Conservation (phyloP, 2,797 vertebrate species). For the Sphenodon punctatus region DNA sequence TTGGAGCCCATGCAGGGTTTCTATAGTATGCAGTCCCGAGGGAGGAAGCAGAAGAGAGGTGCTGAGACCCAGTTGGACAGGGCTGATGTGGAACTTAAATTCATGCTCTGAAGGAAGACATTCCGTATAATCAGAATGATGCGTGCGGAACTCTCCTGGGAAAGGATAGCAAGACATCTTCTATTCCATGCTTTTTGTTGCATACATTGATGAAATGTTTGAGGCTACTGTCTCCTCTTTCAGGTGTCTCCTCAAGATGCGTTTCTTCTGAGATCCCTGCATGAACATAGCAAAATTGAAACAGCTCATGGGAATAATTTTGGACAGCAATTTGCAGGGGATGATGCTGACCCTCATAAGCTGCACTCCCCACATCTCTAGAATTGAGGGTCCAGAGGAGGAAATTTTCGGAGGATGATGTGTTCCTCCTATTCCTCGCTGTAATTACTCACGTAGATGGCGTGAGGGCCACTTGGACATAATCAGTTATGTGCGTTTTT, state of each 20-base stretch:
- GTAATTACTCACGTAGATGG: no score
- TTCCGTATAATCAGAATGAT: accelerated
- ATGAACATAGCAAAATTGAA: slow-evolving; percentile 13
- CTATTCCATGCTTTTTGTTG: accelerated
- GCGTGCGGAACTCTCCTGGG: accelerated
- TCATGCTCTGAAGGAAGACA: neutral
- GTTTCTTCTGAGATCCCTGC: neutral
- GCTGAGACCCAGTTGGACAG: no score
- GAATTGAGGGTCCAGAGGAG: no score
- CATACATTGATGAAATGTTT: accelerated
- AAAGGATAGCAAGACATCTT: neutral
- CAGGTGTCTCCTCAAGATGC: neutral
- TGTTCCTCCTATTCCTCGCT: no score
- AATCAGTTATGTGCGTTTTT: neutral
- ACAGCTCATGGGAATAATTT: no score
- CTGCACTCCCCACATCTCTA: no score
- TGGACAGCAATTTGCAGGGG: no score
- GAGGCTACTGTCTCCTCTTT: neutral
- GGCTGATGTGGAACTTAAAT: neutral
- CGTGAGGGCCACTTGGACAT: neutral
- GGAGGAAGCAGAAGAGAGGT: neutral
- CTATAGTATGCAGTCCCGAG: no score
- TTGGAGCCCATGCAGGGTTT: no score
- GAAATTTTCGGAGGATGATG: no score
- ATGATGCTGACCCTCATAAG: no score